Evolutionary conservation across 2,888 invertebrate genomes (phyloP).

Genomic region (Drosophila atroscutellata): DNA sequence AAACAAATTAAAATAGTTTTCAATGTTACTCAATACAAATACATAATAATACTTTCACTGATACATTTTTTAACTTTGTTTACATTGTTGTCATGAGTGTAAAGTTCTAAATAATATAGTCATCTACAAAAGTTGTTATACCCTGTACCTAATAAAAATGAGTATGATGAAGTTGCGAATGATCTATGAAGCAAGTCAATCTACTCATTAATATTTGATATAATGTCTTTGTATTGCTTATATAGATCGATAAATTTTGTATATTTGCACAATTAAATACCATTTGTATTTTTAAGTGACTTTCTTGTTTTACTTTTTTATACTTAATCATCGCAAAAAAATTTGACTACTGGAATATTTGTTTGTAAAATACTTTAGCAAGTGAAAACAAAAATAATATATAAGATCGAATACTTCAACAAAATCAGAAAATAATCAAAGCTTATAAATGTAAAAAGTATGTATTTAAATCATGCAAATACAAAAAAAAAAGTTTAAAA

Average conservation of each 20-base stretch:
- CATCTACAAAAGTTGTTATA: neutral
- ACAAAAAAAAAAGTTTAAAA: neutral
- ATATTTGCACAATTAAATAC: neutral
- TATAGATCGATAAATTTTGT: neutral
- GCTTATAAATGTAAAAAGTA: neutral
- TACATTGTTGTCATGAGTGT: neutral
- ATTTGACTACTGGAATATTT: neutral
- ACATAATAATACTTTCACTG: constrained; percentile 1
- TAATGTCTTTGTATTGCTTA: neutral
- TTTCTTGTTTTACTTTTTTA: neutral
- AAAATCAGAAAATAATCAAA: neutral
- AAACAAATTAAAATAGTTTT: neutral
- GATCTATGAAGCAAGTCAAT: neutral
- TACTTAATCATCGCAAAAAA: neutral
- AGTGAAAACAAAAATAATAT: neutral
- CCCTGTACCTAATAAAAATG: neutral
- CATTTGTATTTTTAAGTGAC: neutral
- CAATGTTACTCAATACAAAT: neutral
- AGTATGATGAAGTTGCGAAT: neutral
- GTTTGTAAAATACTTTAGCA: neutral
- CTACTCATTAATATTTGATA: neutral
- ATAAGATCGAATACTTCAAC: neutral
- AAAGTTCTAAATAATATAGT: neutral
- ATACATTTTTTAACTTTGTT: neutral
- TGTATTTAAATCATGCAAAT: neutral